Evolutionary conservation across 2,888 invertebrate species (phyloP).

Genomic region (Lottia scabra): DNA sequence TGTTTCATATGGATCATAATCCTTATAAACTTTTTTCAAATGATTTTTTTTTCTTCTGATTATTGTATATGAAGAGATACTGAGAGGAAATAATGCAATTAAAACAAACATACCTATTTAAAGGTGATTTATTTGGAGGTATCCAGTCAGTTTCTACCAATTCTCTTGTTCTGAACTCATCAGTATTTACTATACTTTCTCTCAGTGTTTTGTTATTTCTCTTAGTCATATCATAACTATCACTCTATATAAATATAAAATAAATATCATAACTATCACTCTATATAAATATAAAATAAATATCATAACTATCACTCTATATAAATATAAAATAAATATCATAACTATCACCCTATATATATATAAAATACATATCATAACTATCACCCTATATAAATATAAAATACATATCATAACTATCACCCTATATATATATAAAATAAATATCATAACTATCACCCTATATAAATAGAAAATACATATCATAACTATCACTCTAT

Average conservation of each 20-base stretch:
- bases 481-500: slow-evolving; percentile 27
- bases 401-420: slow-evolving; percentile 36
- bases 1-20: too few relatives aligned
- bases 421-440: too few relatives aligned
- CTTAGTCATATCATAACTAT: slow-evolving; percentile 36
- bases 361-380: slow-evolving; percentile 35
- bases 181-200: slow-evolving; percentile 52
- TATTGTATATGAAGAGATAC: too few relatives aligned
- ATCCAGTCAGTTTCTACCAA: slow-evolving; percentile 57
- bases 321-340: slow-evolving; percentile 28
- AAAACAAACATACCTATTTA: not conserved
- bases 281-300: slow-evolving; percentile 11
- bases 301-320: slow-evolving; percentile 27
- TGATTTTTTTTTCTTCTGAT: too few relatives aligned
- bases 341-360: slow-evolving; percentile 16
- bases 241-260: too few relatives aligned
- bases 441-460: slow-evolving; percentile 34
- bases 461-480: slow-evolving; percentile 10
- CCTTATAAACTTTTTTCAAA: too few relatives aligned
- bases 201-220: slow-evolving; percentile 49
- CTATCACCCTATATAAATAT: too few relatives aligned
- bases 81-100: too few relatives aligned
- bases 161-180: slow-evolving; percentile 55
- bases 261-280: slow-evolving; percentile 34
- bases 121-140: slow-evolving; percentile 38